phyloP scores from a whole-genome alignment of 2,113 vertebrate genomes.

The Paramisgurnus dabryanus region DNA sequence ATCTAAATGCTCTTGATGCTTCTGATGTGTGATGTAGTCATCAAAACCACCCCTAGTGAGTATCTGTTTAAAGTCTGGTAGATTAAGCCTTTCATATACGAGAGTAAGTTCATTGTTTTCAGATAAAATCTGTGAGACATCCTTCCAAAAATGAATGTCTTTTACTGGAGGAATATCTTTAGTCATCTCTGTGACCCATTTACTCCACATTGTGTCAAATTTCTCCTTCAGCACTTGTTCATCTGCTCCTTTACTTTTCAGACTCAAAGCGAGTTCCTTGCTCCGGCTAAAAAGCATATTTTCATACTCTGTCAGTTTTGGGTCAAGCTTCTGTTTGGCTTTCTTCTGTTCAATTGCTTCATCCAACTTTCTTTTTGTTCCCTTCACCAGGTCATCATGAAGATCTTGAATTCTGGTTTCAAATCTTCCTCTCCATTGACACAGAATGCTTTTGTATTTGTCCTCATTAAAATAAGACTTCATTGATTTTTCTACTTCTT shows the following conservation, averaged over 20 bases:
- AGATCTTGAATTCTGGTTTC: conserved; percentile 11
- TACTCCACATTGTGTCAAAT: conserved; percentile 46
- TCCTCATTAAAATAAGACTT: conserved; percentile 54
- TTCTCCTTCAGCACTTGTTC: not conserved
- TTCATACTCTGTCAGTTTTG: not conserved
- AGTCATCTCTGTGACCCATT: conserved; percentile 9
- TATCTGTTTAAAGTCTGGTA: not conserved
- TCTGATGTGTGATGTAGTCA: not conserved
- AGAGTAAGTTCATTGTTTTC: not conserved
- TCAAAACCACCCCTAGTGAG: not conserved
- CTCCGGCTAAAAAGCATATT: not conserved
- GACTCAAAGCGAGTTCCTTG: not conserved
- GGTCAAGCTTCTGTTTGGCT: not conserved
- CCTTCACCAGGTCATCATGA: not conserved
- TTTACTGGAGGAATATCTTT: not conserved
- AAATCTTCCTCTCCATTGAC: not conserved
- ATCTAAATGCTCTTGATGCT: not conserved
- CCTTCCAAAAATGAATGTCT: not conserved
- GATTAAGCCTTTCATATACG: not conserved
- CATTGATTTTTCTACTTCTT: conserved; percentile 52
- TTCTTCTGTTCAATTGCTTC: conserved; percentile 5
- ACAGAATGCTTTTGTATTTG: not conserved
- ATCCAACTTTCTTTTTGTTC: not conserved
- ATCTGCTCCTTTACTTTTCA: not conserved
- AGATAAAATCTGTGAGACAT: not conserved